Evolutionary conservation across 2,888 invertebrate genomes (phyloP), one percentile per base, ranked within the genome.

Genomic region (Luperina testacea): DNA sequence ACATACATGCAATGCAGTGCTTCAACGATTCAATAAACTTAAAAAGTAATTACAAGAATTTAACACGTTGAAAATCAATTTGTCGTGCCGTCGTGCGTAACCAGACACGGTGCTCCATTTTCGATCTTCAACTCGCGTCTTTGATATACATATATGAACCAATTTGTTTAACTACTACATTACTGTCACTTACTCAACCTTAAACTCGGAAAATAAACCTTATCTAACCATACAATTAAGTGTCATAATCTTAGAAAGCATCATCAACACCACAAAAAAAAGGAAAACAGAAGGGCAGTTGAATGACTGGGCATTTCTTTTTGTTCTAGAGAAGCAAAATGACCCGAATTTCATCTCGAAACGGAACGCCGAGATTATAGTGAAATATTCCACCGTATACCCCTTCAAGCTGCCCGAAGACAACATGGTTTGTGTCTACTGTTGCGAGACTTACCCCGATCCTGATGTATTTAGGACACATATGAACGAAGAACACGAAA

Each of bases 221-320:
- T 70, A 24, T 67, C 72, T 80, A 72, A 84, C 80, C 80, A 61
- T 73, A 84, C 53, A 27, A 61, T 64, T 80, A 78, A 78, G 57
- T 57, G n/a, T 61, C 71, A 80, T 84, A 80, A 45, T 27, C 45
- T 51, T 79, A 79, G 57, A 73, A 80, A 72, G 32, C 68, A 76
- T 75, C 76, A 81, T 57, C 70, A 77, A 75, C 72, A 80, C 57
- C 78, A 82, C 72, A 75, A 81, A 79, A 77, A 77, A 64, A 82
- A 69, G 80, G 68, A 76, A 75, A 83, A 80, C 48, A 80, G 81
- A 87, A 84, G 86, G 88, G 78, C 91, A 92, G 87, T 82, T 92
- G 90, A 95, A 94, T 95, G 95, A 95, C 92, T 91, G 93, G 94
- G 90, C 94, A 93, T 96, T 96, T 96, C 94, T 96, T 95, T 96